A percentile compares a stretch with the other conserved stretches of the same genome.
These are phyloP conservation scores for Australoheros facetus DNA, from an alignment of 2,797 vertebrate species.

Conservation along the genomic window DNA sequence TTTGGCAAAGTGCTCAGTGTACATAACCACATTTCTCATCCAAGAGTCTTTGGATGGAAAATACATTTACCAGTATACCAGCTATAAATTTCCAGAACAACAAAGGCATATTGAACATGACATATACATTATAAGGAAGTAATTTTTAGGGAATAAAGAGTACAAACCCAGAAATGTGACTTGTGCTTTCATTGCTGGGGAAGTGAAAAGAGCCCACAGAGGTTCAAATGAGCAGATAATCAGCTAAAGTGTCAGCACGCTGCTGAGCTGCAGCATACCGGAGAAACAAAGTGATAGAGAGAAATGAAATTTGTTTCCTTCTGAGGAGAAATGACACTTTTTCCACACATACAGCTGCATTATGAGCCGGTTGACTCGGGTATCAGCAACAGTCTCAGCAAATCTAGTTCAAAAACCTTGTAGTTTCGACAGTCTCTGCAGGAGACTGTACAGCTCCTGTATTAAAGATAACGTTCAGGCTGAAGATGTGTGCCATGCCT, in stretches of 20 bases:
- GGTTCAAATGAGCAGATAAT: constrained; percentile 37
- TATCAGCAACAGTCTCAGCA: constrained; percentile 1
- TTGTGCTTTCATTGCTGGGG: background rate
- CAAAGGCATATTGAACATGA: constrained; percentile 33
- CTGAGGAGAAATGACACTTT: constrained; percentile 25
- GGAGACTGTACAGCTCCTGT: constrained; percentile 6
- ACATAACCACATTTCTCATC: constrained; percentile 1
- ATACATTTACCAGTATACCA: constrained; percentile 9
- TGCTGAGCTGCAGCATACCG: background rate
- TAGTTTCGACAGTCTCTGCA: constrained; percentile 1
- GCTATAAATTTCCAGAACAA: constrained; percentile 31
- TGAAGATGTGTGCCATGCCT: background rate
- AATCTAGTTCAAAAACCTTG: constrained; percentile 9
- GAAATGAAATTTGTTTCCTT: constrained; percentile 39
- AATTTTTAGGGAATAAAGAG: constrained; percentile 32
- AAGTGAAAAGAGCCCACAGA: constrained; percentile 34
- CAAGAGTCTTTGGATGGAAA: constrained; percentile 2
- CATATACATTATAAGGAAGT: constrained; percentile 16
- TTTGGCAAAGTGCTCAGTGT: background rate
- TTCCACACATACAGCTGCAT: constrained; percentile 27
- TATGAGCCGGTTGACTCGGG: constrained; percentile 12
- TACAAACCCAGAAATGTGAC: background rate
- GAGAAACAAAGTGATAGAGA: constrained; percentile 27
- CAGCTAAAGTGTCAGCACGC: constrained; percentile 39
- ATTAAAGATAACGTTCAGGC: background rate